Base-by-base conservation (phyloP, 1,140 invertebrate species). In the Drosophila nikananu region DNA sequence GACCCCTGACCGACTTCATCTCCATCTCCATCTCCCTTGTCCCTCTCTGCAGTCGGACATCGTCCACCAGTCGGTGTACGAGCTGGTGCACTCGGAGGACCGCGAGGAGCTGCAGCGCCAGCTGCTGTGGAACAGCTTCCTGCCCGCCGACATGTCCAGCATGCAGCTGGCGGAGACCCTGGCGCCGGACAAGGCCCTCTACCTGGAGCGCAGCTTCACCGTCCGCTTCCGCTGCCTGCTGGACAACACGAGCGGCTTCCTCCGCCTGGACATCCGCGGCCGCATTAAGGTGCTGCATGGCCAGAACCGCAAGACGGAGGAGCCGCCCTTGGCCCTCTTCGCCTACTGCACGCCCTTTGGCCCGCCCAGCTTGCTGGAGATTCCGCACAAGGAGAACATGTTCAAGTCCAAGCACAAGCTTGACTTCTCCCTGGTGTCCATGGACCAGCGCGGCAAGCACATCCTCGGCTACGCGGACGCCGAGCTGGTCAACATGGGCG, bases 401-500 rank as follows among this genome's bases (percentile, higher is more conserved):
- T 99, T 99, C 94, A 99, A 99, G 94, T 99, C 97, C 91, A 99
- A 99, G 94, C 99, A 99, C 94, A 99, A 99, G 93, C 95, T 99
- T 59, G 98, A 99, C 94, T 95, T 99, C 27, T 96, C 97, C 54
- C 95, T 99, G 41, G 97, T 99, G 52, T 99, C 98, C 6, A 99
- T 99, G 97, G 99, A 99, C 94, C 97, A 97, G 95, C 96, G 97
- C 86, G 99, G 98, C 25, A 99, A 99, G 94, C 96, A 98, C 95
- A 94, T 99, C 57, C 95, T 99, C 60, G 98, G 98, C 6, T 99
- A 98, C 93, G 96, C 97, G 3, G 98, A 99, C 92, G 95, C 96
- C 1, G 99, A 99, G 92, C 93, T 99, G 51, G 96, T 97, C 4
- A 97, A 97, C 81, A 97, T 98, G 94, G 98, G 98, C 32, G 98